Evolutionary conservation across 2,888 invertebrate species (phyloP).

Genomic region (Hydrotaea cyrtoneurina): DNA sequence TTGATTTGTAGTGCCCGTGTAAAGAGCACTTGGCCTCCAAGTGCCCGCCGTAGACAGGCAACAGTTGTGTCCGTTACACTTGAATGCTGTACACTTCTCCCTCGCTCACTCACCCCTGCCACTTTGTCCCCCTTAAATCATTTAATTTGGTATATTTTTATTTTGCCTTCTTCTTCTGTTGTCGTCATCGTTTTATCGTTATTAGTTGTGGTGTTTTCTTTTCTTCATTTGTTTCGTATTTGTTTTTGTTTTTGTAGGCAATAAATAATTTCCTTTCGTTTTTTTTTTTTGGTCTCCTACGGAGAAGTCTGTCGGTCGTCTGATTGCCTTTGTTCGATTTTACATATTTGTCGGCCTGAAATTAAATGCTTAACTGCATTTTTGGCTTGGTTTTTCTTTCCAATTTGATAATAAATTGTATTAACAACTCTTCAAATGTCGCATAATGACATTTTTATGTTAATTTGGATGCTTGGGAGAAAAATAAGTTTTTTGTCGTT

Average conservation of each 20-base stretch:
- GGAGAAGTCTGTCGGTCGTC: not conserved
- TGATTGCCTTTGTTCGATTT: not conserved
- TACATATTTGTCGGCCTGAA: not conserved
- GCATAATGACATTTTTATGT: not conserved
- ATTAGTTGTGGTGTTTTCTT: not conserved
- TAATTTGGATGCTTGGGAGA: not conserved
- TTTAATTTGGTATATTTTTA: not conserved
- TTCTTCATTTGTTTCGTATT: not conserved
- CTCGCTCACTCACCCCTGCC: not conserved
- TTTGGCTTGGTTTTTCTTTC: not conserved
- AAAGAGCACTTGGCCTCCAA: not conserved
- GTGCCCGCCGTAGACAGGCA: not conserved
- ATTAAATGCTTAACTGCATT: not conserved
- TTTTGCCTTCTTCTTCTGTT: not conserved
- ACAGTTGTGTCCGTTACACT: not conserved
- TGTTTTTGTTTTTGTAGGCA: not conserved
- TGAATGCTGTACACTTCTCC: not conserved
- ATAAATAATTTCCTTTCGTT: constrained; percentile 2
- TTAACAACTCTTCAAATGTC: not conserved
- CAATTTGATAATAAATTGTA: not conserved
- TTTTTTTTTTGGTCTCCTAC: constrained; percentile 7
- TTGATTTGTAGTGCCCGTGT: not conserved
- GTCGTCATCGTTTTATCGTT: not conserved
- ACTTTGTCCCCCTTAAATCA: not conserved
- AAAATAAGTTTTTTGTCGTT: not conserved